Conservation (phyloP, 1,140 invertebrate genomes). For the Cydia amplana region DNA sequence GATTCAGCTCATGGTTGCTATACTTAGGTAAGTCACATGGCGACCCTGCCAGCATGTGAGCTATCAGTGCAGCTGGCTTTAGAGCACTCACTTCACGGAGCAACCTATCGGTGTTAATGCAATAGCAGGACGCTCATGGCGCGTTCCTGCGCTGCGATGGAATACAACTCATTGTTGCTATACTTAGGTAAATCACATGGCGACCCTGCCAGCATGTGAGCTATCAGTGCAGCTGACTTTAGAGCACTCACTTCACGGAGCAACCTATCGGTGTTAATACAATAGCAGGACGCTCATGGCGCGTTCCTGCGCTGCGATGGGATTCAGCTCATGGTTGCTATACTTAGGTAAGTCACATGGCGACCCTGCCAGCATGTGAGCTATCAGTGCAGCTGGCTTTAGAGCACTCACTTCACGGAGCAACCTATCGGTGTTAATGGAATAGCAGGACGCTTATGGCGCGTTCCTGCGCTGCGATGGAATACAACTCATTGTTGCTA, state of each 20-base stretch:
- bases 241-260: not conserved
- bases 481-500: slow-evolving; percentile 55
- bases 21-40: slow-evolving; percentile 54
- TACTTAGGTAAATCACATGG: slow-evolving; percentile 52
- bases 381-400: slow-evolving; percentile 40
- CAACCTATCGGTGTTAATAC: slow-evolving; percentile 62
- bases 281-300: slow-evolving; percentile 56
- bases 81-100: slow-evolving; percentile 56
- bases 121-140: slow-evolving; percentile 56
- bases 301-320: not conserved
- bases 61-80: slow-evolving; percentile 40
- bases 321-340: slow-evolving; percentile 54
- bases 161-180: slow-evolving; percentile 55
- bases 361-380: not conserved
- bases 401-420: slow-evolving; percentile 59
- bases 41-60: no score
- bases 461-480: slow-evolving; percentile 58
- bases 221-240: not conserved
- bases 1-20: slow-evolving; percentile 54
- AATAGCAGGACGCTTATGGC: slow-evolving; percentile 58
- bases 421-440: slow-evolving; percentile 62
- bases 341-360: slow-evolving; percentile 52
- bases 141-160: not conserved
- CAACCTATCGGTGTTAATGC: slow-evolving; percentile 62
- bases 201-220: not conserved